These are phyloP conservation scores for Dermolepida albohirtum DNA, from an alignment of 2,888 invertebrate species.

Conservation along the genomic window DNA sequence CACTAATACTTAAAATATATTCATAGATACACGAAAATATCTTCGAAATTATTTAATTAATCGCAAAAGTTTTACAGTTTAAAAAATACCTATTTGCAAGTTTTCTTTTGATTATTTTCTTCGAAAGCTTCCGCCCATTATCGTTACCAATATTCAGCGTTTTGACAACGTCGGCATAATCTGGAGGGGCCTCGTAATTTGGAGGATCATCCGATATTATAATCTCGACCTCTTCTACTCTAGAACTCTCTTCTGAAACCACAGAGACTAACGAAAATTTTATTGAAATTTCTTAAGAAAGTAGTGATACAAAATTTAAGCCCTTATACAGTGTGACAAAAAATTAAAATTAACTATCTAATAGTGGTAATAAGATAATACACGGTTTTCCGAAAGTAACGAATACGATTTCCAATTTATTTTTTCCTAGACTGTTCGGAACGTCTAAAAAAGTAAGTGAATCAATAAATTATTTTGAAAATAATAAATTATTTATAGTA, in stretches of 20 bases:
- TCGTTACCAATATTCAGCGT: background rate
- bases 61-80: background rate
- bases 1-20: too few species aligned
- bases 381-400: too few species aligned
- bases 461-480: too few species aligned
- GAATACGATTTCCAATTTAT: too few species aligned
- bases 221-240: constrained; percentile 65
- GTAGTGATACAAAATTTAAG: too few species aligned
- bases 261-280: constrained; percentile 16
- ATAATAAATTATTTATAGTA: too few species aligned
- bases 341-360: too few species aligned
- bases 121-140: background rate
- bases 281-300: background rate
- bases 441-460: too few species aligned
- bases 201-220: constrained; percentile 73
- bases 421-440: too few species aligned
- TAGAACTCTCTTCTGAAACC: constrained; percentile 57
- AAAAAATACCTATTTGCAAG: constrained; percentile 8
- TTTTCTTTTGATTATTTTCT: constrained; percentile 10
- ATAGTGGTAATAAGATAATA: too few species aligned
- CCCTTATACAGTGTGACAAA: too few species aligned
- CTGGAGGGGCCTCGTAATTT: constrained; percentile 77
- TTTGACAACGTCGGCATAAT: constrained; percentile 75
- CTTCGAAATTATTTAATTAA: background rate
- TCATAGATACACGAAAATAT: too few species aligned